Conservation (phyloP, 2,888 invertebrate species). For the Tetranychus truncatus region DNA sequence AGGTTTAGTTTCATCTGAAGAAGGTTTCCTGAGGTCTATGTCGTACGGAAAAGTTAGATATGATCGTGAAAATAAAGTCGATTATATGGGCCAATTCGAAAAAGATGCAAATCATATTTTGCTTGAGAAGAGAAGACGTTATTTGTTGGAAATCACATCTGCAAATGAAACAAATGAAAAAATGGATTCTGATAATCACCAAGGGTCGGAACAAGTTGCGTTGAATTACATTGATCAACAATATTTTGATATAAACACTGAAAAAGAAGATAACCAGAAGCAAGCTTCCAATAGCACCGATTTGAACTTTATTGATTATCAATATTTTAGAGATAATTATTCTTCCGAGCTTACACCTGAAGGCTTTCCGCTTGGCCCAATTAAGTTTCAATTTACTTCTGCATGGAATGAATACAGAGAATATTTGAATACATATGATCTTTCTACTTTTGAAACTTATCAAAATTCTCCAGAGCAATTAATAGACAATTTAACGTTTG, state of each 20-base stretch:
- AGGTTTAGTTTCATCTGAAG: not conserved
- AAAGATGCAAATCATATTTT: not conserved
- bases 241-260: constrained; percentile 11
- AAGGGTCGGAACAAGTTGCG: not conserved
- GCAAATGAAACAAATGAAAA: not conserved
- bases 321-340: not conserved
- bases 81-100: constrained; percentile 22
- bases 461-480: not conserved
- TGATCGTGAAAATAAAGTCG: constrained; percentile 21
- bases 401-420: not conserved
- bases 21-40: not conserved
- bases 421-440: not conserved
- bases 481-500: not conserved
- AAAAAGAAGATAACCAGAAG: too few species aligned
- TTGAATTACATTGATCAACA: constrained; percentile 17
- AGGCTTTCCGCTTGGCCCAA: not conserved
- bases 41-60: constrained; percentile 22
- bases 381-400: not conserved
- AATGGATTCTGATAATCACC: not conserved
- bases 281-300: not conserved
- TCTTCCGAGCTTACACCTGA: not conserved
- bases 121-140: not conserved
- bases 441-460: not conserved
- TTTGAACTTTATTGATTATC: not conserved
- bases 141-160: not conserved